Evolutionary conservation across 2,113 vertebrate species (phyloP).

Genomic region (Podocnemis expansa): DNA sequence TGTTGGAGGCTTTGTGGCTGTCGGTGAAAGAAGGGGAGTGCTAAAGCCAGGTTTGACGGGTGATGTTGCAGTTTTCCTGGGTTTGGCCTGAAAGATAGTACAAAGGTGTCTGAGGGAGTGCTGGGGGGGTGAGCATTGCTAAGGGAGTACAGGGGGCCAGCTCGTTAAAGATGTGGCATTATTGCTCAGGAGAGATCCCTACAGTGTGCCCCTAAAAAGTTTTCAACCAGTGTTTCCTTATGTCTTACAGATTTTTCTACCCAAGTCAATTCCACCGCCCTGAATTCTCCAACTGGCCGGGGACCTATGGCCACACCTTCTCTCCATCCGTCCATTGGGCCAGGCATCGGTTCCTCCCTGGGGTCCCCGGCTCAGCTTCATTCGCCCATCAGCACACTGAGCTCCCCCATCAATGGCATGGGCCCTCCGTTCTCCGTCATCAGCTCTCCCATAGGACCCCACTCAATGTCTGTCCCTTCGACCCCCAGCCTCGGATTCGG

Average conservation of each 20-base stretch:
- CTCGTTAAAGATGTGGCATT: not conserved
- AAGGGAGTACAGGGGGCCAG: rapidly evolving
- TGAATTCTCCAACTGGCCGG: slow-evolving; percentile 88
- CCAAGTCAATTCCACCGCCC: slow-evolving; percentile 87
- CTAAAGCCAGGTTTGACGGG: not conserved
- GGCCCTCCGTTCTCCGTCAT: slow-evolving; percentile 96
- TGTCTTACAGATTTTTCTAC: slow-evolving; percentile 87
- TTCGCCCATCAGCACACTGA: slow-evolving; percentile 93
- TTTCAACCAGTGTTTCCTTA: not conserved
- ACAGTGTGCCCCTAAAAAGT: rapidly evolving
- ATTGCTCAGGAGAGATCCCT: rapidly evolving
- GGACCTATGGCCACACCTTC: slow-evolving; percentile 91
- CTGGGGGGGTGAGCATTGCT: rapidly evolving
- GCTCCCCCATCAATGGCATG: slow-evolving; percentile 95
- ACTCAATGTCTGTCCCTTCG: slow-evolving; percentile 90
- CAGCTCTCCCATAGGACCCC: slow-evolving; percentile 93
- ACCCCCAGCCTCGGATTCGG: slow-evolving; percentile 90
- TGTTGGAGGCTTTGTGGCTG: rapidly evolving
- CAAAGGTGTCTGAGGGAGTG: not conserved
- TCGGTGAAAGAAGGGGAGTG: not conserved
- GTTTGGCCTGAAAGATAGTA: not conserved
- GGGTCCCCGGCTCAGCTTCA: slow-evolving; percentile 88
- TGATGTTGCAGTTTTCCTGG: rapidly evolving
- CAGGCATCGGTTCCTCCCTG: slow-evolving; percentile 87
- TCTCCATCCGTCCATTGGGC: slow-evolving; percentile 81